Evolutionary conservation across 2,797 vertebrate species (phyloP).

Genomic region (Phrynocephalus vlangalii): DNA sequence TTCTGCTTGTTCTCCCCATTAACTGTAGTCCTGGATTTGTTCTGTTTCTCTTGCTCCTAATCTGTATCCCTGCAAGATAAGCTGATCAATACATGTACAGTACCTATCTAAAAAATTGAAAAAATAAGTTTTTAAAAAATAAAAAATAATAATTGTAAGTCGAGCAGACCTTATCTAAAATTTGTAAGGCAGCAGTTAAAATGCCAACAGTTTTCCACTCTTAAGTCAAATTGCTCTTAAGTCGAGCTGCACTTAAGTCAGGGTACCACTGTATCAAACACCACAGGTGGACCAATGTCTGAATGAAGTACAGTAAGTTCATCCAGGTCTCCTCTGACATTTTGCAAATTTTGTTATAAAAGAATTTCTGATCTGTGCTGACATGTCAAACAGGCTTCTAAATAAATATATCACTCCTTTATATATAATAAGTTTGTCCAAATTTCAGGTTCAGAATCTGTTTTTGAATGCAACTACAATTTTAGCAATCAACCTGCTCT

Average conservation of each 20-base stretch:
- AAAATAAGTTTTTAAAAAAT: too few relatives aligned
- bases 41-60: constrained; percentile 19
- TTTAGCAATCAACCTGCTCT: background rate
- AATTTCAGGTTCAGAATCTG: background rate
- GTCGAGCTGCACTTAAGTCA: too few relatives aligned
- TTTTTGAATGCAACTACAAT: background rate
- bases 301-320: constrained; percentile 49
- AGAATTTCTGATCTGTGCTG: constrained; percentile 31
- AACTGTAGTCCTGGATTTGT: background rate
- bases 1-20: constrained; percentile 20
- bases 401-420: constrained; percentile 5
- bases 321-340: constrained; percentile 26
- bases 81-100: background rate
- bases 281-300: fast-evolving
- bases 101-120: too few relatives aligned
- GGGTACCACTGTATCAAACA: background rate
- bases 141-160: too few relatives aligned
- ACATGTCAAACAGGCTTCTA: constrained; percentile 34
- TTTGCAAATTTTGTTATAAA: constrained; percentile 45
- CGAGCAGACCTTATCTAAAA: too few relatives aligned
- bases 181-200: too few relatives aligned
- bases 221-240: too few relatives aligned
- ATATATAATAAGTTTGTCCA: background rate
- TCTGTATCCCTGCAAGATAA: background rate
- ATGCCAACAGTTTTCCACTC: too few relatives aligned